Conservation (phyloP, 2,888 invertebrate species). For the Limnephilus lunatus region DNA sequence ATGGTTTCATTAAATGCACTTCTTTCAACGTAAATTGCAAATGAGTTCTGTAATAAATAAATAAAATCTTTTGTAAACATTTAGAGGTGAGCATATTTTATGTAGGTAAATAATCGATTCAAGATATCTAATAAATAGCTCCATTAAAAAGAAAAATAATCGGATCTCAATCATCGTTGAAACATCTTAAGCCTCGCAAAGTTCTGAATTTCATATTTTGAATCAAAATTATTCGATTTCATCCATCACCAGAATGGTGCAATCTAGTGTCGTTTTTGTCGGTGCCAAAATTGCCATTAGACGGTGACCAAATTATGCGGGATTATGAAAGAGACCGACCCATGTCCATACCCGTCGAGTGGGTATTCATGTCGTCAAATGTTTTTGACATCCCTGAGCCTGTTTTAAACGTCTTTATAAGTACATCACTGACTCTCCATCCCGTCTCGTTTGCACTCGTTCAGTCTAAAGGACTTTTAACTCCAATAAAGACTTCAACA, state of each 20-base stretch:
- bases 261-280: neutral
- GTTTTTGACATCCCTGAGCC: neutral
- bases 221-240: too few species aligned
- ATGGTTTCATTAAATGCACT: too few species aligned
- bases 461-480: neutral
- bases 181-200: too few species aligned
- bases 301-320: slow-evolving; percentile 19
- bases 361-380: slow-evolving; percentile 48
- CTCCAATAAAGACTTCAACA: neutral
- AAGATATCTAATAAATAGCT: too few species aligned
- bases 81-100: too few species aligned
- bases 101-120: too few species aligned
- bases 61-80: too few species aligned
- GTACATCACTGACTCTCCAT: neutral
- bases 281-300: neutral
- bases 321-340: slow-evolving; percentile 16
- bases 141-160: too few species aligned
- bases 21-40: too few species aligned
- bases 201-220: too few species aligned
- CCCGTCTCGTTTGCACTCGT: neutral
- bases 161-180: too few species aligned
- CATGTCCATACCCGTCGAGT: slow-evolving; percentile 1
- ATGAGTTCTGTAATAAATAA: too few species aligned
- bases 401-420: slow-evolving; percentile 25
- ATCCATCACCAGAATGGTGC: neutral